Evolutionary conservation across 2,888 invertebrate genomes (phyloP), one percentile per base, ranked within the genome.

Genomic region (Drosophila fulvimacula): DNA sequence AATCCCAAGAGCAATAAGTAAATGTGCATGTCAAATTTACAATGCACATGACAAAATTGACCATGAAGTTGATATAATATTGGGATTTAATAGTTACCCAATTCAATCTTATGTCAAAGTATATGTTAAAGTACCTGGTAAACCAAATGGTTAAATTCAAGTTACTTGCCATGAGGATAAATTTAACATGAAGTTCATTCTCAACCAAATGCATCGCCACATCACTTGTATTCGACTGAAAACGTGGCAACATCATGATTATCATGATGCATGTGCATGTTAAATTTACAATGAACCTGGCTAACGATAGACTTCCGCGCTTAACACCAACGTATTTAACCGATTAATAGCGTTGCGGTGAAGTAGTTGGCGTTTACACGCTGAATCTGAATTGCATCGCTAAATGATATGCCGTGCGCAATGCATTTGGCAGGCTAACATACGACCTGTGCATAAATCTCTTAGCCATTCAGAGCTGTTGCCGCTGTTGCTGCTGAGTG

Each of bases 391-490:
- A 36, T 61, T 59, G 69, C 73, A 76, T 69, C 65, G 73, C 77
- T 49, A 62, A 56, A 15, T 56, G 48, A 59, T 30, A 51, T 56
- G 52, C 30, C 55, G 56, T 59, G 59, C 61, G 73, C 56, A 48
- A 48, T 76, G 46, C 60, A 60, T 41, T 71, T 73, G 69, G 58
- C 73, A 58, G 65, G 39, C 73, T 69, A 73, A 65, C 64, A 69
- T 41, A 65, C 53, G 76, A 69, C 52, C 65, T 46, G 69, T 59
- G 30, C 77, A 76, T 76, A 77, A 76, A 76, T 77, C 77, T 76
- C 66, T 53, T 46, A 49, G 66, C 58, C 60, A 61, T 24, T 32
- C n/a, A 55, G 67, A 42, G 48, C 17, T 32, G 30, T 11, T 46
- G 41, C 24, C 15, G 42, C n/a, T 11, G 49, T n/a, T 17, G 64